Evolutionary conservation across 2,113 vertebrate species (phyloP).

Genomic region (Callochromis pleurospilus): DNA sequence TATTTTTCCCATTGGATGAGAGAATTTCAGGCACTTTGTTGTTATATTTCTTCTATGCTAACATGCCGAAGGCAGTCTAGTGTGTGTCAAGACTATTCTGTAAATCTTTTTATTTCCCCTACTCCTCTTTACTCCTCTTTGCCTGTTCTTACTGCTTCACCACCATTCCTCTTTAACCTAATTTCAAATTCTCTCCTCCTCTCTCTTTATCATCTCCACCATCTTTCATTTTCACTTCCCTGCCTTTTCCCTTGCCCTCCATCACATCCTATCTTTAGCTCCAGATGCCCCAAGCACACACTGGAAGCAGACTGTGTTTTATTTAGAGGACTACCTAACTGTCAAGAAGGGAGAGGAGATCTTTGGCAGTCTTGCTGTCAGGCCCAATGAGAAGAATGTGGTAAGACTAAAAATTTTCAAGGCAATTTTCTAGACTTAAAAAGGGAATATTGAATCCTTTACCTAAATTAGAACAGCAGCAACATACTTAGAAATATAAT

Average conservation of each 20-base stretch:
- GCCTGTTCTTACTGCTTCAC: neutral
- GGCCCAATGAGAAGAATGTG: conserved; percentile 94
- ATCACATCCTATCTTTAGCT: conserved; percentile 62
- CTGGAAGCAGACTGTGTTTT: conserved; percentile 99
- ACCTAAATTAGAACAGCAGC: neutral
- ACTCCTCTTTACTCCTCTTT: neutral
- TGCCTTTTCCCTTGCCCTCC: neutral
- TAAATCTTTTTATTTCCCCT: neutral
- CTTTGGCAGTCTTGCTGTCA: conserved; percentile 88
- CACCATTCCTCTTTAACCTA: neutral
- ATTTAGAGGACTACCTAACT: conserved; percentile 94
- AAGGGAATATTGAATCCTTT: neutral
- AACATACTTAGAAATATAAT: neutral
- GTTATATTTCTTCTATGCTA: neutral
- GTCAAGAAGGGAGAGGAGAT: conserved; percentile 94
- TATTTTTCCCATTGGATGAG: conserved; percentile 19
- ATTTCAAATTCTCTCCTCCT: neutral
- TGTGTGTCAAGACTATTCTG: neutral
- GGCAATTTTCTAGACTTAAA: neutral
- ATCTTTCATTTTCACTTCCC: neutral
- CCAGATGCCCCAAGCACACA: conserved; percentile 93
- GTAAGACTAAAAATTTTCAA: conserved; percentile 65
- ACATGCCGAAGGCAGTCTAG: neutral
- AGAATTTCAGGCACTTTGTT: neutral
- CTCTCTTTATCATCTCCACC: neutral